phyloP scores from a whole-genome alignment of 2,888 invertebrate species.

The Camponotus fellah region DNA sequence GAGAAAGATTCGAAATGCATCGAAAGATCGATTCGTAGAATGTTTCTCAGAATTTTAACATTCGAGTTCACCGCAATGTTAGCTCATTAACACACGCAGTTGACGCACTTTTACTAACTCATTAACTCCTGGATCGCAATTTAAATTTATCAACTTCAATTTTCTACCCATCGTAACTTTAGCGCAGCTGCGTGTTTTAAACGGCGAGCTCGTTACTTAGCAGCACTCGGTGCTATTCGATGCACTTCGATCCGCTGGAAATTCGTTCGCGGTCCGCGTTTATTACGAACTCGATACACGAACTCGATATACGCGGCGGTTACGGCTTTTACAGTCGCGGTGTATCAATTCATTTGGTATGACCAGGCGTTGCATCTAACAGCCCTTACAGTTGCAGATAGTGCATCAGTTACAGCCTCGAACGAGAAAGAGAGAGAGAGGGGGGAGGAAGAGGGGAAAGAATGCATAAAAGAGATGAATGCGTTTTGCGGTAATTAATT shows the following conservation, averaged over 20 bases:
- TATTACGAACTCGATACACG: neutral
- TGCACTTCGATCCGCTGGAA: neutral
- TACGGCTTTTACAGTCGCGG: neutral
- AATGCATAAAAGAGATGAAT: neutral
- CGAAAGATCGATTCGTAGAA: neutral
- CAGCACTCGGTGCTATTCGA: neutral
- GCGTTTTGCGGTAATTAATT: conserved; percentile 21
- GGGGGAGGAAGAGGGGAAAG: neutral
- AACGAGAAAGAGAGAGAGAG: conserved; percentile 10
- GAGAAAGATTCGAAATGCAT: neutral
- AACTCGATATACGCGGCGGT: neutral
- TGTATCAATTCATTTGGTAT: conserved; percentile 29
- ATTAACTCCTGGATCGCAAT: conserved; percentile 1
- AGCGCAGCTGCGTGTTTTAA: neutral
- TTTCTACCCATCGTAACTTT: conserved; percentile 12
- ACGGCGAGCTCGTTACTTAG: neutral
- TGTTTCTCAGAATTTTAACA: neutral
- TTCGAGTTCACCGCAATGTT: neutral
- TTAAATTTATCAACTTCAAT: neutral
- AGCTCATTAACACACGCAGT: neutral
- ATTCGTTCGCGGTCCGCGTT: conserved; percentile 10
- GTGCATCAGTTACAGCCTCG: neutral
- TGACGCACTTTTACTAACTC: conserved; percentile 7
- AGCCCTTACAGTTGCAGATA: neutral
- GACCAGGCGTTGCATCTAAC: conserved; percentile 4